Base-by-base conservation (phyloP, 2,113 vertebrate species). In the Zosterops borbonicus region DNA sequence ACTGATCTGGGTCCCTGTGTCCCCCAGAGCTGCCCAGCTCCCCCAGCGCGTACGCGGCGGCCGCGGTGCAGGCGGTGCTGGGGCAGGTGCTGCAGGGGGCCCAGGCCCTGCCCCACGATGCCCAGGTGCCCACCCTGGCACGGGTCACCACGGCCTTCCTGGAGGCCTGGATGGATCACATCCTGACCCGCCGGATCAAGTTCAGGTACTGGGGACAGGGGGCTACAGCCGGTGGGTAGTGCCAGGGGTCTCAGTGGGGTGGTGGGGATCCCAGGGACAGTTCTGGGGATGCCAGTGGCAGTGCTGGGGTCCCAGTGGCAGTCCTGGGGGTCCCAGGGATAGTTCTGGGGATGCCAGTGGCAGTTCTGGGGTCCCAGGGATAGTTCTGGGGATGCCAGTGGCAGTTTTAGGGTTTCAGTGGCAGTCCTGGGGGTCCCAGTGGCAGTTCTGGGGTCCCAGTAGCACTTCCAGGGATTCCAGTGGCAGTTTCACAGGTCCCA, bases 91-190 rank as follows among this genome's bases (percentile, higher is more conserved):
- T 99, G 83, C 98, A 98, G 83, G 98, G 98, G 1, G 87, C 98
- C 39, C 98, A 95, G 56, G 97, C 96, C 12, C 55, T 99, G 69
- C 97, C 98, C 7, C 97, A 96, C 1, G 97, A 98, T 0, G 97
- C 97, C 39, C 97, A 98, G 64, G 92, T 84, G 6, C 96, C 98
- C 31, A 90, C 98, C 5, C 96, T 99, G 69, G 95, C 97, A 13
- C 97, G 98, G 56, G 98, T 98, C 3, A 98, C 97, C 90, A 99
- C 98, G 0, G 98, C 98, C 25, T 98, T 99, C 94, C 96, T 99
- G 97, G 98, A 98, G 89, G 98, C 98, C 12, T 99, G 99, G 99
- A 98, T 99, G 97, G 98, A 99, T 42, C 98, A 99, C 94, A 99
- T 99, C 83, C 97, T 99, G 41, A 97, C 96, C 33, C 97, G 97